These are phyloP conservation scores for Ornithoptera alexandrae DNA, from an alignment of 2,888 invertebrate genomes.

Conservation along the genomic window DNA sequence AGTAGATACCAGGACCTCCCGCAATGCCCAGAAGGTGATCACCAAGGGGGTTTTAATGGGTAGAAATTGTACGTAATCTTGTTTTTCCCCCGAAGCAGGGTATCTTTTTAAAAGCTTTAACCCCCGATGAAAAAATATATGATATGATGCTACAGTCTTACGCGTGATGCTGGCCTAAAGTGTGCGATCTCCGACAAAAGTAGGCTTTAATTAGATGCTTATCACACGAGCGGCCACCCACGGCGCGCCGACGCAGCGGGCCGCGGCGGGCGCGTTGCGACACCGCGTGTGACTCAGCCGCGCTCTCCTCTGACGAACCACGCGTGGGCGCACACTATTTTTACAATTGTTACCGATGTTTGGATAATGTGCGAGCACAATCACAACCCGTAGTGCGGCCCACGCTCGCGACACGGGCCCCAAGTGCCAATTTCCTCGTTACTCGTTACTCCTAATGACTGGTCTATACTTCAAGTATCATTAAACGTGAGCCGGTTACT, in stretches of 20 bases:
- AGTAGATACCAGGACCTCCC: too few relatives aligned
- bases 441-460: neutral
- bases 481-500: too few relatives aligned
- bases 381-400: conserved; percentile 12
- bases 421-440: conserved; percentile 4
- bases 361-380: conserved; percentile 22
- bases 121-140: too few relatives aligned
- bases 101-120: too few relatives aligned
- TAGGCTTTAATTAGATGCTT: conserved; percentile 70
- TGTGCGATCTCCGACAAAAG: conserved; percentile 43
- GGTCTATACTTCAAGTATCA: too few relatives aligned
- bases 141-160: neutral
- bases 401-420: neutral
- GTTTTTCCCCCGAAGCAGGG: too few relatives aligned
- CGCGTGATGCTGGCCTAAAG: conserved; percentile 27
- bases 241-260: conserved; percentile 42
- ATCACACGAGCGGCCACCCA: conserved; percentile 66
- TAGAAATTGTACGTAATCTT: too few relatives aligned
- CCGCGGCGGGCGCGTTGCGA: conserved; percentile 49
- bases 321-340: conserved; percentile 37
- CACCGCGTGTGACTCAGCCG: conserved; percentile 57
- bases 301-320: conserved; percentile 37
- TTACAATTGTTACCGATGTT: conserved; percentile 31
- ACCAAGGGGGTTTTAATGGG: too few relatives aligned
- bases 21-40: too few relatives aligned